These are phyloP conservation scores for Crotalus viridis DNA, from an alignment of 2,113 vertebrate species.

Conservation along the genomic window DNA sequence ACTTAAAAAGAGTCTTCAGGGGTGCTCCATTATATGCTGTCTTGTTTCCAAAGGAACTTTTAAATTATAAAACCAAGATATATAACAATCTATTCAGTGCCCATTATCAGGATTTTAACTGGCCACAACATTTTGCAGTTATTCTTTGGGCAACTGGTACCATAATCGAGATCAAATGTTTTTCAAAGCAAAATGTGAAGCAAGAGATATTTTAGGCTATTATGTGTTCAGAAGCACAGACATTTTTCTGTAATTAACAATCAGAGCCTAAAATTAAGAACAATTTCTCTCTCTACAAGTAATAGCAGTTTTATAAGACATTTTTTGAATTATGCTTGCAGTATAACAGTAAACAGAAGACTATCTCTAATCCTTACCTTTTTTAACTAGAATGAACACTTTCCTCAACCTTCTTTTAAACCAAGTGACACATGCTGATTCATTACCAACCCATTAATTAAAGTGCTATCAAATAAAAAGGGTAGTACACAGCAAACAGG, in stretches of 20 bases:
- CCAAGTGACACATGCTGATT: neutral
- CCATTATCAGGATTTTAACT: too few species aligned
- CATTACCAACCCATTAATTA: neutral
- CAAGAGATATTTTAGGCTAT: neutral
- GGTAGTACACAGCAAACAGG: neutral
- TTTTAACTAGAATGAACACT: neutral
- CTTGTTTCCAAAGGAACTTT: neutral
- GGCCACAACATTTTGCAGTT: neutral
- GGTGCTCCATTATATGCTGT: neutral
- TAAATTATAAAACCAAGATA: accelerated
- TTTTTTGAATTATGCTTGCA: neutral
- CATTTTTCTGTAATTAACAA: neutral
- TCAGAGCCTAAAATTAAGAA: neutral
- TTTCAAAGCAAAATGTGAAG: neutral
- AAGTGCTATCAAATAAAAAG: neutral
- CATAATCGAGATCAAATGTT: neutral
- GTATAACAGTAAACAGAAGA: neutral
- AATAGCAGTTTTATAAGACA: neutral
- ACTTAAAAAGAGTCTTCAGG: constrained; percentile 6
- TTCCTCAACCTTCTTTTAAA: neutral
- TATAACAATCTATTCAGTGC: accelerated
- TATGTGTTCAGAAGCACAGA: neutral
- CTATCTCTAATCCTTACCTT: neutral
- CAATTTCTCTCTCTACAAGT: neutral
- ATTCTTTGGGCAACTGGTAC: neutral